A percentile compares a stretch with the other conserved stretches of the same genome.
Conservation (phyloP, 2,888 invertebrate genomes). For the Anoplius nigerrimus region DNA sequence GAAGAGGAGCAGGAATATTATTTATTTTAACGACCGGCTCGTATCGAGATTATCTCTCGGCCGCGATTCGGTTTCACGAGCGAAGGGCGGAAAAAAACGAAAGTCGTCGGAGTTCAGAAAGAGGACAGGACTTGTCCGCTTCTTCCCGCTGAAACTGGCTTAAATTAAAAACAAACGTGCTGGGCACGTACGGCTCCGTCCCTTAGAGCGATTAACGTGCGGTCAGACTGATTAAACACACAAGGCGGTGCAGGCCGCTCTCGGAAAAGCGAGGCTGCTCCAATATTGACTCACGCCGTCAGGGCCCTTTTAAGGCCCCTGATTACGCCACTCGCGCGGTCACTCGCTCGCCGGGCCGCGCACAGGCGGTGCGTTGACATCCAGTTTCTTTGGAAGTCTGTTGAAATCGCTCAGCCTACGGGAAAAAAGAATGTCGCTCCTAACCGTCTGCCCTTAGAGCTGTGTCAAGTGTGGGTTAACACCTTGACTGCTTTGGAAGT, state of each 20-base stretch:
- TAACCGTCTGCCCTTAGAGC: too few relatives aligned
- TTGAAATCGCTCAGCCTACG: too few relatives aligned
- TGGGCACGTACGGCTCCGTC: constrained; percentile 12
- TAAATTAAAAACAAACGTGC: constrained; percentile 34
- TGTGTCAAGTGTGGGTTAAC: too few relatives aligned
- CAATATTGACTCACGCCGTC: constrained; percentile 47
- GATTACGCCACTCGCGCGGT: constrained; percentile 40
- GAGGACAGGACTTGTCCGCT: neutral
- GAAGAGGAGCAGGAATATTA: too few relatives aligned
- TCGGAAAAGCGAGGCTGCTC: constrained; percentile 41
- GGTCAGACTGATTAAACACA: constrained; percentile 34
- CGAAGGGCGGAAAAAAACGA: too few relatives aligned
- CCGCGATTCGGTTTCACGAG: too few relatives aligned
- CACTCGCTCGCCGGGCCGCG: too few relatives aligned
- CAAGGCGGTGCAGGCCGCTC: constrained; percentile 19
- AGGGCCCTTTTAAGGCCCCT: constrained; percentile 43
- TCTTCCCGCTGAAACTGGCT: constrained; percentile 1
- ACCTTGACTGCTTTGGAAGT: too few relatives aligned
- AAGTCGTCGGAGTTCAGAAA: neutral
- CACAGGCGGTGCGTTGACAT: neutral
- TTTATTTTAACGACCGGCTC: too few relatives aligned
- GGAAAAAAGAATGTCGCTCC: too few relatives aligned
- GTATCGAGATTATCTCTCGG: too few relatives aligned
- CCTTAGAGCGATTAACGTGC: constrained; percentile 31
- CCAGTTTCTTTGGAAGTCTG: too few relatives aligned